Base-by-base conservation (phyloP, 2,888 invertebrate species). In the Megaustenia siamemsis region DNA sequence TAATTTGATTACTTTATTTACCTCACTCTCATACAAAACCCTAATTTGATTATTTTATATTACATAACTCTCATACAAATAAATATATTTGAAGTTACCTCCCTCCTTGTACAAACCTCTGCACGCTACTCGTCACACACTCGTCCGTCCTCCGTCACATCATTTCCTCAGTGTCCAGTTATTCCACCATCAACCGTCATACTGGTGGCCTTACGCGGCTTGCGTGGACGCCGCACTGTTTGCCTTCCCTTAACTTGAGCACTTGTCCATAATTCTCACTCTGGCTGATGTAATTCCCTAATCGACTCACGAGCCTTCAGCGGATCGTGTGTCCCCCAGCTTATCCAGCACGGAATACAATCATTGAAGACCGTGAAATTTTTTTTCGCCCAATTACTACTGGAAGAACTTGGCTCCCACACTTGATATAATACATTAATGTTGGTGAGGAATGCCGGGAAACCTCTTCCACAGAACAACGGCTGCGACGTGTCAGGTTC, bases 401-500 rank as follows among this genome's bases (percentile, higher is more conserved):
- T 79, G 35, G 8, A 10, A 56, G 73, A 43, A 66, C 49, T 56
- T 84, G 86, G 60, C 75, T 43, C 76, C 53, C 56, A 28, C 69
- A 43, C 53, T 82, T 86, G 86, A 86, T 86, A 86, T 85, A 86
- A 86, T 86, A 84, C 86, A 82, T 86, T 86, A 86, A 86, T 86
- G 85, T 79, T 68, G 84, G 84, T 71, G 49, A n/a, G 76, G 71
- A 81, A 68, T 12, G 49, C 32, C 21, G 53, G 35, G 40, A 73
- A 71, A 53, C 28, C 82, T 28, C 43, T 45, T 68, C 82, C 82
- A 43, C 38, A 32, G 40, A 82, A 32, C 71, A 71, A n/a, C 73
- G 82, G 71, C 73, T 82, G 71, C 32, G 45, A 43, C 63, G 82
- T 82, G 82, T 82, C 82, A 66, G 43, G 6, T 63, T 63, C 75